phyloP scores from a whole-genome alignment of 1,140 invertebrate genomes.

The Acyrthosiphon pisum region DNA sequence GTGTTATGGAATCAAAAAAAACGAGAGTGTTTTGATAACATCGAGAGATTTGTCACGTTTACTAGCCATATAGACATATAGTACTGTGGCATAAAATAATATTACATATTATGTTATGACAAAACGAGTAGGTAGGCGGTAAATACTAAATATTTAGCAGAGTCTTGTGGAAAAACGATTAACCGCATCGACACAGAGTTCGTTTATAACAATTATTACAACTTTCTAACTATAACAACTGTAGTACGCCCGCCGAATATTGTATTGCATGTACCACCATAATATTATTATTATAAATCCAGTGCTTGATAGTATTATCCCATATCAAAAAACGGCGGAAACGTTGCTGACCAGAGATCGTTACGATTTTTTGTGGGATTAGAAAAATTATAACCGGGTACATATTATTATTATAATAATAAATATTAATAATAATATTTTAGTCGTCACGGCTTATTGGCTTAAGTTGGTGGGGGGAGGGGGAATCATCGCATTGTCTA shows the following conservation, averaged over 20 bases:
- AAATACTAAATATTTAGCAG: background rate
- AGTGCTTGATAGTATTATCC: background rate
- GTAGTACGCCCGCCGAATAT: background rate
- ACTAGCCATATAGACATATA: background rate
- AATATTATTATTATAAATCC: background rate
- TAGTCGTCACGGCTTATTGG: constrained; percentile 9
- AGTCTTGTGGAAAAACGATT: constrained; percentile 27
- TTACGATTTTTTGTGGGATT: background rate
- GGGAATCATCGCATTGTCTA: background rate
- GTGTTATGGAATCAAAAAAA: constrained; percentile 23
- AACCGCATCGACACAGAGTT: constrained; percentile 26
- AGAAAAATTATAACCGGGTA: background rate
- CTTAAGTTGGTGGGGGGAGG: background rate
- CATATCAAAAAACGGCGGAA: background rate
- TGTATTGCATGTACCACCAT: background rate
- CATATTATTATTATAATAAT: background rate
- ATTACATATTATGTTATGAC: background rate
- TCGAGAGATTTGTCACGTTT: background rate
- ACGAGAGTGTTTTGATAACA: background rate
- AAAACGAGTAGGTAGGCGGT: constrained; percentile 4
- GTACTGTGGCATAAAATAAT: background rate
- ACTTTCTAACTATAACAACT: constrained; percentile 38
- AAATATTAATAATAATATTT: background rate
- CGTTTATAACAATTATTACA: constrained; percentile 27
- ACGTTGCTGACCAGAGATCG: background rate